Evolutionary conservation across 2,888 invertebrate species (phyloP), one percentile per base, ranked within the genome.

Genomic region (Salticus scenicus): DNA sequence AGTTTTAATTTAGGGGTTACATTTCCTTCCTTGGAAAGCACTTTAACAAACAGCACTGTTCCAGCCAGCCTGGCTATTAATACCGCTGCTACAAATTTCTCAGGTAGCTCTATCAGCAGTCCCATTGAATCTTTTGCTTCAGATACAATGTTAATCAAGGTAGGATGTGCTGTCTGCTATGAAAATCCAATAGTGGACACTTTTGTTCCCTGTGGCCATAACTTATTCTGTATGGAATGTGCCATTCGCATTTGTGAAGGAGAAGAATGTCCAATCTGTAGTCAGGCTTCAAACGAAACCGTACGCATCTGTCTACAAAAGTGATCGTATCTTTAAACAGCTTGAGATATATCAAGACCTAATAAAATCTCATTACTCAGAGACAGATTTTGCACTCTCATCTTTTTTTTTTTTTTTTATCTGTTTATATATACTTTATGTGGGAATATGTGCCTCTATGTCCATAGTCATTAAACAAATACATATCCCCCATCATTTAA

Each of bases 141-240:
- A 7, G 89, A 88, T 5, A 77, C 66, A 37, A 87, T 81, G 66
- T 2, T 57, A 2, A 33, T 31, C 31, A 74, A 79, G 41, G 67
- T 77, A 0, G 89, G 90, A 88, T 98, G 97, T 92, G 93, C 95
- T 89, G 94, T 97, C 89, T 98, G 97, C 93, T 94, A 94, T 88
- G 96, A 97, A 90, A 95, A 95, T 90, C 96, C 96, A 91, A 95
- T 97, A 85, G 96, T 96, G 87, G 96, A 97, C 80, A 97, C 97
- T 83, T 93, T 98, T 89, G 96, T 98, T 89, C 97, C 97, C 88
- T 98, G 97, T 93, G 97, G 97, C 87, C 97, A 98, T 93, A 97
- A 97, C 92, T 94, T 96, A 92, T 97, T 97, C 93, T 97, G 97
- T 92, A 93, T 96, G 93, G 97, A 97, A 91, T 97, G 97, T 92